Base-by-base conservation (phyloP, 2,797 vertebrate genomes). In the Ctenopoma kingsleyae region DNA sequence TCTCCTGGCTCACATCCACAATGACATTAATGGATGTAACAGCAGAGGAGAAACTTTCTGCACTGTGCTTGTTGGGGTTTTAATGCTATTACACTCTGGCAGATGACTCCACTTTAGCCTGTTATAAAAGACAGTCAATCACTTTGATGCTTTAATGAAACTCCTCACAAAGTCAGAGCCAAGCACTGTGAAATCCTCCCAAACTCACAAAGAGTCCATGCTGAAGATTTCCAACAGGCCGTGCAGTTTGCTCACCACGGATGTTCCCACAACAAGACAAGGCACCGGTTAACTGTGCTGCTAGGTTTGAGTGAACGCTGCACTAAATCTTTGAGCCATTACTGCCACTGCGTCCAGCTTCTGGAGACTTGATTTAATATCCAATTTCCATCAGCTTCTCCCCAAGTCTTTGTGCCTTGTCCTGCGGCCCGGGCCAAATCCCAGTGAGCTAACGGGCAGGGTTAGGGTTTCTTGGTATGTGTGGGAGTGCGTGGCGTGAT, bases 401-500 rank as follows among this genome's bases (percentile, higher is more conserved):
- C 52, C 41, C 8, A 6, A 32, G 36, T 62, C 61, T 77, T 30
- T 58, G 68, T 74, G 78, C 76, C 74, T 86, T 74, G 77, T 78
- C 64, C 70, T 82, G 82, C 57, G 67, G 67, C 32, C 32, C 6
- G 8, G 67, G 65, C 70, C 67, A 71, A 73, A 76, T 79, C 74
- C 70, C 67, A 87, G 67, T 40, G 71, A 80, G 77, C 63, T 27
- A 80, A 79, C 70, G 68, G 75, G 79, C 76, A 70, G 80, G 53
- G 82, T 75, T 73, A 48, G 57, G 68, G 62, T 69, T 88, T 85
- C 76, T 83, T 84, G 87, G 88, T 88, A 90, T 92, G 90, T 82
- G 88, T 63, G 74, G 85, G 87, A 88, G 87, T 53, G 64, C 85
- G 80, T 70, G 44, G 32, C 76, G 76, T 68, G 85, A 90, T 85